Evolutionary conservation across 2,797 vertebrate species (phyloP).

Genomic region (Sebastes matsubarae): DNA sequence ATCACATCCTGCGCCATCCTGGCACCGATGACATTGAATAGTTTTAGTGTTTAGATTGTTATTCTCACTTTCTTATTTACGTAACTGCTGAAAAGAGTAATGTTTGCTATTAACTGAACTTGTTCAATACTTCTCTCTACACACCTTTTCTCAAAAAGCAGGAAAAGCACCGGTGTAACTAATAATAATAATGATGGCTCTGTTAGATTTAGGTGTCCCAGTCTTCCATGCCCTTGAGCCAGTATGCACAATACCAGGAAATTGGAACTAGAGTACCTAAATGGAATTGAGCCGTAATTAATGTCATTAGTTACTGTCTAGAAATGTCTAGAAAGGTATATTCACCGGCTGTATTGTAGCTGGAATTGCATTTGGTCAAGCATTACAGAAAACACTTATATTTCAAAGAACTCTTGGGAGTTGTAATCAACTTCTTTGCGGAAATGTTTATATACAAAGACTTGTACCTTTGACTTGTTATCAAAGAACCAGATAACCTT

Average conservation of each 20-base stretch:
- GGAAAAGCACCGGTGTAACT: not conserved
- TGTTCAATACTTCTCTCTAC: not conserved
- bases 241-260: not conserved
- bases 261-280: not conserved
- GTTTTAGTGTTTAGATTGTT: constrained; percentile 8
- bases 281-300: constrained; percentile 7
- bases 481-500: not conserved
- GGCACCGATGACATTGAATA: constrained; percentile 25
- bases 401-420: not conserved
- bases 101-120: not conserved
- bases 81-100: constrained; percentile 12
- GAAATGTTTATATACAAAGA: not conserved
- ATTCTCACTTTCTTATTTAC: not conserved
- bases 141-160: not conserved
- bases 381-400: not conserved
- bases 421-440: not conserved
- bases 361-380: not conserved
- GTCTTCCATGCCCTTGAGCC: not conserved
- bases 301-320: not conserved
- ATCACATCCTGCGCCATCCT: constrained; percentile 28
- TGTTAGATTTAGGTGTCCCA: not conserved
- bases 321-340: not conserved
- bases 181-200: not conserved
- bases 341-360: not conserved
- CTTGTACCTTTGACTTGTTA: not conserved